phyloP scores from a whole-genome alignment of 2,113 vertebrate genomes.

The Struthidea cinerea region DNA sequence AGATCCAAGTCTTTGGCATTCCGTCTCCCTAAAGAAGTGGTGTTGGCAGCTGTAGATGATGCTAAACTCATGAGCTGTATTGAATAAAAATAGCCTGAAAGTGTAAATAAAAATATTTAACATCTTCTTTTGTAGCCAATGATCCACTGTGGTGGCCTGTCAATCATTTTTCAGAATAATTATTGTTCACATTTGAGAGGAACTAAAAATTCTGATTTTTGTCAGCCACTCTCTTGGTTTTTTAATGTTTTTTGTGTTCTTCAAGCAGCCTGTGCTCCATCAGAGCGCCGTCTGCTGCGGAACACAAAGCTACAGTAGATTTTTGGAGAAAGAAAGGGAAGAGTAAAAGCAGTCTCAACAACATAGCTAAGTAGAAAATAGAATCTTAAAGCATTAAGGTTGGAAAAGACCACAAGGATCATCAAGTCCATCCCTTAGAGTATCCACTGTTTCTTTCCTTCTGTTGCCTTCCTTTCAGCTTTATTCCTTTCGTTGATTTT shows the following conservation, averaged over 20 bases:
- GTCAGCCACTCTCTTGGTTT: neutral
- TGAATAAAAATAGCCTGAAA: neutral
- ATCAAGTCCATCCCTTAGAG: neutral
- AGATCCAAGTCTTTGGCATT: neutral
- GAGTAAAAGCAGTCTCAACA: neutral
- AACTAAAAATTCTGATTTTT: neutral
- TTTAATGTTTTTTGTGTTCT: neutral
- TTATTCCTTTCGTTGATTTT: neutral
- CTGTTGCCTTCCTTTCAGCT: neutral
- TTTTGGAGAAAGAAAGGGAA: neutral
- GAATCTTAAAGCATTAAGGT: neutral
- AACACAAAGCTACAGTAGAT: neutral
- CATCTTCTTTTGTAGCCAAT: neutral
- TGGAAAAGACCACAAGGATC: neutral
- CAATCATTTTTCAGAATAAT: neutral
- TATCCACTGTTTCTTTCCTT: neutral
- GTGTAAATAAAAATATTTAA: conserved; percentile 7
- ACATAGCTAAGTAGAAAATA: neutral
- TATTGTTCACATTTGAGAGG: neutral
- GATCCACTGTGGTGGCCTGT: neutral
- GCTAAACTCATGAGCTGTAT: neutral
- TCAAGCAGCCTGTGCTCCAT: neutral
- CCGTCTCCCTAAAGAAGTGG: neutral
- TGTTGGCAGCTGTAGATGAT: neutral
- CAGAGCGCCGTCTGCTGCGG: neutral